These are phyloP conservation scores for Phaenicophaeus curvirostris DNA, from an alignment of 2,797 vertebrate genomes.

Conservation along the genomic window DNA sequence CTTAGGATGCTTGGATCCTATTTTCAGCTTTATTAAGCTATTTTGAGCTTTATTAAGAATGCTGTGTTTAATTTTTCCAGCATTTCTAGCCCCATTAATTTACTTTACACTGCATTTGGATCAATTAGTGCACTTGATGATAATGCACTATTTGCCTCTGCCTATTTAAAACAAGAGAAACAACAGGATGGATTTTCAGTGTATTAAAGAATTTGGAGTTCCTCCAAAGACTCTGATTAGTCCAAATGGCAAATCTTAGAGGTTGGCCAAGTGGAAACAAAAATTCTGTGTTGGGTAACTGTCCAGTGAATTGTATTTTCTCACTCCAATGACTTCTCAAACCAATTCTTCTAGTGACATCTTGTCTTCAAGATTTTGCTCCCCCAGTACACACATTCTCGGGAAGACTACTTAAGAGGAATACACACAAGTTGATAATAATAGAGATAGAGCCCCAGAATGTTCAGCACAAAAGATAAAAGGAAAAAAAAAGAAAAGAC, in stretches of 20 bases:
- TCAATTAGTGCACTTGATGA: slow-evolving; percentile 58
- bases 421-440: neutral
- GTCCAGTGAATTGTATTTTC: neutral
- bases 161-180: slow-evolving; percentile 17
- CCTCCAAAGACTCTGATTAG: slow-evolving; percentile 5
- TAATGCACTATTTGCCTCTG: slow-evolving; percentile 27
- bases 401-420: neutral
- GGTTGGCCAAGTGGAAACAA: neutral
- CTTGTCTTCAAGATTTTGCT: neutral
- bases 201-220: slow-evolving; percentile 19
- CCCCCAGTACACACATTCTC: neutral
- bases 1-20: slow-evolving; percentile 55
- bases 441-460: neutral
- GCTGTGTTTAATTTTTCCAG: slow-evolving; percentile 69
- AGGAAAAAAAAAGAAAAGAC: fast-evolving
- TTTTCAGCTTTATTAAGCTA: slow-evolving; percentile 75
- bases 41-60: slow-evolving; percentile 75
- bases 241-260: neutral
- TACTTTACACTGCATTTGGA: slow-evolving; percentile 56
- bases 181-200: slow-evolving; percentile 4
- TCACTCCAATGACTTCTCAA: neutral
- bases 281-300: neutral
- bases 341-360: neutral
- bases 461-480: neutral
- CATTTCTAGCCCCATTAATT: slow-evolving; percentile 53